Evolutionary conservation across 2,797 vertebrate genomes (phyloP), one percentile per base, ranked within the genome.

Genomic region (Rhynchonycteris naso): DNA sequence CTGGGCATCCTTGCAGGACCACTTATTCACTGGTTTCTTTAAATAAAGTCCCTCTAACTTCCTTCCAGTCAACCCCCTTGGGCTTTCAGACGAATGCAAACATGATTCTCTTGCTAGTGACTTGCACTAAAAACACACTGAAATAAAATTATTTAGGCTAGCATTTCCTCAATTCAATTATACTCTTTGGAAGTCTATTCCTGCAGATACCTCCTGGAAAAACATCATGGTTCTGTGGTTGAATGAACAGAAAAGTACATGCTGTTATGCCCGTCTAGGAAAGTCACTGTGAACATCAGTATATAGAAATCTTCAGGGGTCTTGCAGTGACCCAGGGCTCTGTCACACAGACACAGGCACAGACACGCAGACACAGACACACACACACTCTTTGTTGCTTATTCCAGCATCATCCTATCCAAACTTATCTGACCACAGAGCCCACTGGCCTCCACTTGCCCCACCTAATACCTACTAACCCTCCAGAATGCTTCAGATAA

Each of bases 141-240:
- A 92, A 94, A 86, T 75, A 52, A 89, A 86, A 81, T 91, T 30
- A 91, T 74, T 91, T 69, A 83, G 84, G 61, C 35, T 76, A 93
- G 52, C 33, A 56, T 94, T 78, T 92, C 68, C 71, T 86, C 81
- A 90, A 79, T 38, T 90, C 83, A 80, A 30, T 78, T 81, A 74
- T 30, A 24, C 15, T 88, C 50, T 61, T 82, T 59, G 78, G 66
- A 94, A 74, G 68, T 80, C 54, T 87, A 75, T 63, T 69, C 80
- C 71, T 79, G 13, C 28, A 66, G 69, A 58, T 93, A 26, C 38
- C 69, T 93, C 91, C 69, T 66, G 56, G 82, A 65, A 33, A 76
- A 61, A 82, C 12, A 80, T 15, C 71, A 33, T 11, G 19, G 26
- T 35, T 63, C 56, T 50, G 9, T 15, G 76, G 72, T 22, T 19